Conservation (phyloP, 2,797 vertebrate genomes). For the Hapalemur alaotrensis region DNA sequence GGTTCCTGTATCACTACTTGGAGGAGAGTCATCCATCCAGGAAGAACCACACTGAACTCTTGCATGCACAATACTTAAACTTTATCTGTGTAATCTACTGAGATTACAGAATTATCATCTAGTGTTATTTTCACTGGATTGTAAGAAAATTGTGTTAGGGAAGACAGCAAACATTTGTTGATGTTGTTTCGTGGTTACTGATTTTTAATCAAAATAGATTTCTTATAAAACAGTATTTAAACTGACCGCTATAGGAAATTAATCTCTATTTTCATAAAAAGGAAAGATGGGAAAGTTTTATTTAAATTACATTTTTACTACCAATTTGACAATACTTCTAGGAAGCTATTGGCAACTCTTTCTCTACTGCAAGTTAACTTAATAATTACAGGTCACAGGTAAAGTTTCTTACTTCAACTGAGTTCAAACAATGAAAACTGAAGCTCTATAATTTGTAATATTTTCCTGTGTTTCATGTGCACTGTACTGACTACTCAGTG, state of each 20-base stretch:
- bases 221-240: neutral
- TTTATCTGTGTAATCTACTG: neutral
- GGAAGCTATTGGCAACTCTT: neutral
- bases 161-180: neutral
- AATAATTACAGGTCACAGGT: neutral
- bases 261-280: neutral
- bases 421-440: neutral
- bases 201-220: neutral
- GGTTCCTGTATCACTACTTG: neutral
- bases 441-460: neutral
- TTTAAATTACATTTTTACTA: neutral
- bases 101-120: neutral
- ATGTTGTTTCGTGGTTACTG: neutral
- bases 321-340: neutral
- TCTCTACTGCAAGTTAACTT: neutral
- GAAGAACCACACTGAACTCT: rapidly evolving
- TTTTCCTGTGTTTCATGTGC: neutral
- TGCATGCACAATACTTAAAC: neutral
- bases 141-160: neutral
- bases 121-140: neutral
- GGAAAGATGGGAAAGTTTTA: neutral
- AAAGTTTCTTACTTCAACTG: neutral
- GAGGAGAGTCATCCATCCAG: neutral
- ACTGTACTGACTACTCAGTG: neutral
- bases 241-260: neutral